A percentile compares a stretch with the other conserved stretches of the same genome.
phyloP scores from a whole-genome alignment of 2,113 vertebrate genomes.

The Riparia riparia region DNA sequence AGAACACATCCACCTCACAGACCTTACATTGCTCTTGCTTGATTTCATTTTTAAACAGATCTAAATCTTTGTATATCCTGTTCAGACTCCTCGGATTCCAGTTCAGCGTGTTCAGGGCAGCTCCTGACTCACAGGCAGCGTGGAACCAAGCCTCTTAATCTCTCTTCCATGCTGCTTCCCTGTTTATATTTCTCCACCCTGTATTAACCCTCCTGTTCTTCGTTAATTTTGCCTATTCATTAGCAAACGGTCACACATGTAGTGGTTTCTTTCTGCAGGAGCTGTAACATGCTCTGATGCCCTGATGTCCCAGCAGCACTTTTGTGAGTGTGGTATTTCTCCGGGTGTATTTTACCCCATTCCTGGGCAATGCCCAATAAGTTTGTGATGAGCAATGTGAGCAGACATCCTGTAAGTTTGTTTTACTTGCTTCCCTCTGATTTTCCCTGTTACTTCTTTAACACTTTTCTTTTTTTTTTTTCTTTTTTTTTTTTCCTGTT shows the following conservation, averaged over 20 bases:
- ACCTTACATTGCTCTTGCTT: neutral
- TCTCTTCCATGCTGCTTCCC: neutral
- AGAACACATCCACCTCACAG: neutral
- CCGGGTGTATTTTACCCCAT: neutral
- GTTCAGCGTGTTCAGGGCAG: neutral
- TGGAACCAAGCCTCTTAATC: neutral
- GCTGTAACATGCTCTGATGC: neutral
- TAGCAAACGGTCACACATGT: accelerated
- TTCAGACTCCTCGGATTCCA: neutral
- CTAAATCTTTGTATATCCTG: neutral
- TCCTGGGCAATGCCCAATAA: neutral
- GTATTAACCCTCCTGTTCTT: accelerated
- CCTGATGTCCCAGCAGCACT: no score
- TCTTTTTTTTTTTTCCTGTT: neutral
- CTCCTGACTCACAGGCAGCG: neutral
- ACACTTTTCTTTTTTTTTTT: accelerated
- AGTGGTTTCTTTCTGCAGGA: neutral
- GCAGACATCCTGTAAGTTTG: neutral
- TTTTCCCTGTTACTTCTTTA: neutral
- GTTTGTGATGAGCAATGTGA: accelerated
- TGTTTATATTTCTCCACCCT: neutral
- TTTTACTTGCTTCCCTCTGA: neutral
- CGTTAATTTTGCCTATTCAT: neutral
- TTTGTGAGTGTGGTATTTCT: neutral
- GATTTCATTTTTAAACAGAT: neutral